Percentiles rank a stretch among this genome's conserved stretches.
Conservation (phyloP, 2,888 invertebrate species). For the Meloe dianella region DNA sequence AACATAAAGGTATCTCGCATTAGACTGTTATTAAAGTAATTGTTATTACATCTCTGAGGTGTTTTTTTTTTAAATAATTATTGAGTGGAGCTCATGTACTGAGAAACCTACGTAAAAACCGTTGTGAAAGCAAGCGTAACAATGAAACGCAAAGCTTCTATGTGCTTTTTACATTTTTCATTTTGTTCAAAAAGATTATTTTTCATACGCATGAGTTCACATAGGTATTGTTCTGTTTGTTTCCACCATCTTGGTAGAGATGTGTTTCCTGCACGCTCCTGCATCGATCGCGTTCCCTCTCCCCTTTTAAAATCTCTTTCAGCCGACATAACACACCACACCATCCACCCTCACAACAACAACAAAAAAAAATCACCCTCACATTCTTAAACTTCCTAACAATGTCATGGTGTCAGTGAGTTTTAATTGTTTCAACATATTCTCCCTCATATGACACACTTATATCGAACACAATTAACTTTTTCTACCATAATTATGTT, state of each 20-base stretch:
- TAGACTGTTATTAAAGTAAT: not conserved
- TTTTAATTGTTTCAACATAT: slow-evolving; percentile 38
- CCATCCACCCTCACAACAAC: slow-evolving; percentile 25
- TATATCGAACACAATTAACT: not conserved
- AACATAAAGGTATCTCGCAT: too few relatives aligned
- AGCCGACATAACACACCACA: slow-evolving; percentile 36
- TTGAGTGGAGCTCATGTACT: not conserved
- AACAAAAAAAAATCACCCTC: slow-evolving; percentile 41
- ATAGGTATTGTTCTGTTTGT: slow-evolving; percentile 57
- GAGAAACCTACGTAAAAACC: not conserved
- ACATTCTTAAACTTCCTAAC: slow-evolving; percentile 39
- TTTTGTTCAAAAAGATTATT: slow-evolving; percentile 49
- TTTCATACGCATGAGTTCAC: slow-evolving; percentile 55
- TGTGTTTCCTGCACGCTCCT: slow-evolving; percentile 53
- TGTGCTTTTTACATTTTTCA: slow-evolving; percentile 43
- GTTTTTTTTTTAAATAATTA: not conserved
- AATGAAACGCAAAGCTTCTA: slow-evolving; percentile 33
- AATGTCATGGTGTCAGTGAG: slow-evolving; percentile 45
- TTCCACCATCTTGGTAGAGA: slow-evolving; percentile 57
- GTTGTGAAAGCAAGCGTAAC: slow-evolving; percentile 31
- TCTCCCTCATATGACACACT: not conserved
- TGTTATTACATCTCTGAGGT: not conserved
- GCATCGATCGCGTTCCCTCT: slow-evolving; percentile 51
- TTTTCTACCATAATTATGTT: not conserved
- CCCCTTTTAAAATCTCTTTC: slow-evolving; percentile 30